Base-by-base conservation (phyloP, 1,140 invertebrate genomes). In the Hylaeus anthracinus region DNA sequence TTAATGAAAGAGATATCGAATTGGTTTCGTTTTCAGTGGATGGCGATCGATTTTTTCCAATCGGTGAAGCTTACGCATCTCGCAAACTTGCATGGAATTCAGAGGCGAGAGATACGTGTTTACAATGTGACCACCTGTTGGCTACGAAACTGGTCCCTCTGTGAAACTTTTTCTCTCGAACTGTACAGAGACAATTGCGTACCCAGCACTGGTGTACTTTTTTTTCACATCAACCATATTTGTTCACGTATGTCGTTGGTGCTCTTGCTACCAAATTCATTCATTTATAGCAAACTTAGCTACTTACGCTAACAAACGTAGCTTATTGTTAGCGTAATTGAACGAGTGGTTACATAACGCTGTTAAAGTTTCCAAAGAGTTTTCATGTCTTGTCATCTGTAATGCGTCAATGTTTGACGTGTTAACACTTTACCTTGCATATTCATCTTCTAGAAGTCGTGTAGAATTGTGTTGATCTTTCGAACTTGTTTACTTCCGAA, bases 51-150 rank as follows among this genome's bases (percentile, higher is more conserved):
- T 55, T 66, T 70, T 48, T 83, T 63, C 26, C 26, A 26, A 9
- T 43, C 51, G 55, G 5, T 4, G 8, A 58, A 1, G 5, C 51
- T 74, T 51, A 45, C 60, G 45, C 66, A 83, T 61, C 71, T 72
- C 58, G 64, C 14, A 60, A 58, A 41, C 55, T 53, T 12, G 48
- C 12, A n/a, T 70, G 70, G 72, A 84, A 79, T 43, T 45, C n/a
- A 39, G 5, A 26, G 5, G 53, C 26, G 45, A 56, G 15, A 56
- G 55, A 71, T 65, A 14, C 8, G 43, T 63, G 53, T 72, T 75
- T 72, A 74, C 61, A 74, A 79, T 75, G 70, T 43, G 55, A 15
- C 75, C 72, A 85, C 81, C 82, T 85, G 83, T 85, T 85, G 76
- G 83, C 74, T 73, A 66, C 26, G 65, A 83, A 79, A 79, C 58